Evolutionary conservation across 1,140 invertebrate species (phyloP).

Genomic region (Caenorhabditis elegans): WBcel235 BX284606.5:16387001-16387500

Average conservation of each 20-base stretch:
- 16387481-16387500: neutral
- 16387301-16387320: no score
- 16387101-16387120: constrained; percentile 68
- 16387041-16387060: constrained; percentile 65
- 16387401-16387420: neutral
- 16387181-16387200: constrained; percentile 64
- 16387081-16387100: neutral
- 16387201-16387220: constrained; percentile 66
- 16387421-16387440: neutral
- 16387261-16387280: constrained; percentile 69
- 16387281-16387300: constrained; percentile 56
- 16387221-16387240: constrained; percentile 62
- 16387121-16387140: constrained; percentile 67
- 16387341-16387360: no score
- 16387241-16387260: constrained; percentile 65
- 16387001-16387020: constrained; percentile 66
- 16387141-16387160: constrained; percentile 67
- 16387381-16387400: neutral
- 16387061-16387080: constrained; percentile 34
- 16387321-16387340: no score
- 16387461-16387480: neutral
- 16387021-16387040: constrained; percentile 63
- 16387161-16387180: constrained; percentile 61
- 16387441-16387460: neutral
- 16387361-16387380: no score